These are phyloP conservation scores for Formica aserva DNA, from an alignment of 2,888 invertebrate genomes.

Conservation along the genomic window DNA sequence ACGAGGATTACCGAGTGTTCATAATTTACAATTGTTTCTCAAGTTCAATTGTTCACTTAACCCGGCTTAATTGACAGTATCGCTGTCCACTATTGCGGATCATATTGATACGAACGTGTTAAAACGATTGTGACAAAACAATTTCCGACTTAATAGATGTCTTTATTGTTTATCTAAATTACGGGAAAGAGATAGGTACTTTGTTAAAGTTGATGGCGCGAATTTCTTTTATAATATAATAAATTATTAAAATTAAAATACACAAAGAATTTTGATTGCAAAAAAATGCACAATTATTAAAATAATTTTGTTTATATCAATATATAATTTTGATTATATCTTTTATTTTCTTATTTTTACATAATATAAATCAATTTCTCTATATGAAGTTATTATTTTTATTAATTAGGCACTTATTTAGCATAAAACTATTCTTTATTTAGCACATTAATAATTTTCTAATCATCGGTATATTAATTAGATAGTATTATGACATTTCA, in stretches of 20 bases:
- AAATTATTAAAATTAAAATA: neutral
- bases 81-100: slow-evolving; percentile 13
- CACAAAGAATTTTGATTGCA: neutral
- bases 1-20: slow-evolving; percentile 52
- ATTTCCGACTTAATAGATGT: neutral
- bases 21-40: slow-evolving; percentile 76
- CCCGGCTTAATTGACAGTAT: slow-evolving; percentile 64
- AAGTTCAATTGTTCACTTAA: slow-evolving; percentile 81
- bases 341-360: neutral
- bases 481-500: neutral
- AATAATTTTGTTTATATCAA: neutral
- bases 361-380: neutral
- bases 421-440: neutral
- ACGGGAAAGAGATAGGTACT: neutral
- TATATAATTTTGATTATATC: neutral
- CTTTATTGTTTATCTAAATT: neutral
- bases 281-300: neutral
- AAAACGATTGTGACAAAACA: slow-evolving; percentile 9
- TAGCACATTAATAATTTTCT: neutral
- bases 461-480: neutral
- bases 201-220: neutral
- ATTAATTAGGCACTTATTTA: neutral
- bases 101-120: slow-evolving; percentile 13
- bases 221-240: neutral
- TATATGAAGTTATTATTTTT: neutral